Conservation (phyloP, 2,888 invertebrate species). For the Dolichomitus sp. region DNA sequence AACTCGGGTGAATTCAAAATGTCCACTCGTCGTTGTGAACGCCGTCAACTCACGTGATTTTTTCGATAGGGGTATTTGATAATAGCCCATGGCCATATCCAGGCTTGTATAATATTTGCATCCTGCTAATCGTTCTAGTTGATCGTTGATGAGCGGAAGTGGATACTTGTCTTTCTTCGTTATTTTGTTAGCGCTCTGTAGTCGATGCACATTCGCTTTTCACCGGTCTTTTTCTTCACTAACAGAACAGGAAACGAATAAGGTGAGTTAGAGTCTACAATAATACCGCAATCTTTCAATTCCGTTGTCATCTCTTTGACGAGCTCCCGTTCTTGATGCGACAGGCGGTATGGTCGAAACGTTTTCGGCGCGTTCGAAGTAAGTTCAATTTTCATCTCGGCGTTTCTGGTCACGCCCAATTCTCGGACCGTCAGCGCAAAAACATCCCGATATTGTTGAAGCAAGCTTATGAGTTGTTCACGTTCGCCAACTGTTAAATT, state of each 20-base stretch:
- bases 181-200: constrained; percentile 74
- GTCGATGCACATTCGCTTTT: constrained; percentile 74
- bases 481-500: no score
- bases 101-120: no score
- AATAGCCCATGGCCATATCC: constrained; percentile 76
- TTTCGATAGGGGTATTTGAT: constrained; percentile 73
- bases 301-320: constrained; percentile 53
- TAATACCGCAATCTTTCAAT: constrained; percentile 49
- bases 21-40: constrained; percentile 74
- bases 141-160: constrained; percentile 74
- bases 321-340: constrained; percentile 42
- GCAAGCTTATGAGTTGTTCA: no score
- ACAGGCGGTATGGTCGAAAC: constrained; percentile 55
- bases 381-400: constrained; percentile 31
- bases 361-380: constrained; percentile 33
- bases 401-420: not conserved
- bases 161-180: constrained; percentile 73
- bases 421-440: not conserved
- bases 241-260: constrained; percentile 37
- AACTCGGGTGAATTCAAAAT: constrained; percentile 84
- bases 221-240: constrained; percentile 72
- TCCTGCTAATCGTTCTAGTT: constrained; percentile 72
- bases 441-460: not conserved
- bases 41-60: constrained; percentile 75
- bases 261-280: constrained; percentile 69